Evolutionary conservation across 2,888 invertebrate genomes (phyloP).

Genomic region (Pachliopta kotzebuea): DNA sequence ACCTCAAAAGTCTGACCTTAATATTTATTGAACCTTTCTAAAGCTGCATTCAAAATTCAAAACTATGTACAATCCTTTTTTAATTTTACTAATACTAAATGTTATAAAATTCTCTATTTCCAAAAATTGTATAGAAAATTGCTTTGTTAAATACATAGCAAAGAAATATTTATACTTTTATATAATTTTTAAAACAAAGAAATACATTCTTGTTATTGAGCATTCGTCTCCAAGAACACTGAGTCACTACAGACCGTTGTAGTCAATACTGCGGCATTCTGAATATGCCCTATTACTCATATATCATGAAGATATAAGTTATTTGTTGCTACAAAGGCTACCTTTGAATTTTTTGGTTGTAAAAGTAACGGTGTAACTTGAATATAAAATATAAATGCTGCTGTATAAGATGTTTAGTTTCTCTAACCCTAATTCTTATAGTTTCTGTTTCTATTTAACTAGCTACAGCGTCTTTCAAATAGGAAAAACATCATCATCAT

Average conservation of each 20-base stretch:
- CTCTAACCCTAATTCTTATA: too few relatives aligned
- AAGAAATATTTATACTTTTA: too few relatives aligned
- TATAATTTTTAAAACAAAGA: constrained; percentile 11
- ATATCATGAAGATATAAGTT: neutral
- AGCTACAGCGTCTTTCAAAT: too few relatives aligned
- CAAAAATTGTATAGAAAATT: too few relatives aligned
- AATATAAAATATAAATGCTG: too few relatives aligned
- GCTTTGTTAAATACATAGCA: too few relatives aligned
- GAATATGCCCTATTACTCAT: constrained; percentile 3
- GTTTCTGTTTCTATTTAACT: too few relatives aligned
- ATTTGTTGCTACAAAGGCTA: neutral
- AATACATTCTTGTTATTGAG: neutral
- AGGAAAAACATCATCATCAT: too few relatives aligned
- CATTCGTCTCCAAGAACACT: constrained; percentile 6
- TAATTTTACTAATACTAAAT: neutral
- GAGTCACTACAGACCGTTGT: constrained; percentile 14
- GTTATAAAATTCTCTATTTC: too few relatives aligned
- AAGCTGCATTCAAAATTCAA: constrained; percentile 6
- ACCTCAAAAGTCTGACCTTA: constrained; percentile 21
- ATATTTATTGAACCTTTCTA: constrained; percentile 16
- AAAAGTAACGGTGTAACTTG: too few relatives aligned
- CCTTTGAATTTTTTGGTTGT: too few relatives aligned
- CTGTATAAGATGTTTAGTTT: too few relatives aligned
- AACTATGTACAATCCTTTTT: neutral
- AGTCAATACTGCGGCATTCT: neutral